Conservation (phyloP, 2,113 vertebrate species). For the Sebastes schlegelii region DNA sequence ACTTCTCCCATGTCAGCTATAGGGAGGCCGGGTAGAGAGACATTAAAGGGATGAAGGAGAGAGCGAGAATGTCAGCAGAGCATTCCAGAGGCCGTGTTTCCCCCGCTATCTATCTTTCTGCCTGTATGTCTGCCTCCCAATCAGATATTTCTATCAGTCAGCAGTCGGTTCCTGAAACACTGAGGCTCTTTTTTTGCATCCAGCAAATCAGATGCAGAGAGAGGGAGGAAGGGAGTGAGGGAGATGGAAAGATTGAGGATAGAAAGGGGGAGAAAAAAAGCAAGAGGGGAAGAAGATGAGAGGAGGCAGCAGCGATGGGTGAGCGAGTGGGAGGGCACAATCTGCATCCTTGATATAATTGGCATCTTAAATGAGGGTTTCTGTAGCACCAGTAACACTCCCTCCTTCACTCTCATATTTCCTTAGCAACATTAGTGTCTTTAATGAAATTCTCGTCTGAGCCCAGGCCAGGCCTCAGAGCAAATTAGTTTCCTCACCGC, state of each 20-base stretch:
- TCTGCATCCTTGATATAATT: slow-evolving; percentile 54
- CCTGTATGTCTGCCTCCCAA: slow-evolving; percentile 49
- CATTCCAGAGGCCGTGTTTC: slow-evolving; percentile 57
- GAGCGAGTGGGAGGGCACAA: slow-evolving; percentile 17
- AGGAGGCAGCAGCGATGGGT: slow-evolving; percentile 19
- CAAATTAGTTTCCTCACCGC: slow-evolving; percentile 41
- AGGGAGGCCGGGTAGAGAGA: slow-evolving; percentile 30
- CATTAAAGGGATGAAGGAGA: slow-evolving; percentile 27
- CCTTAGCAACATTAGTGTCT: slow-evolving; percentile 39
- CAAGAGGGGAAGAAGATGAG: neutral
- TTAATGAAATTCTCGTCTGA: slow-evolving; percentile 57
- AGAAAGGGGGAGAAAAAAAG: slow-evolving; percentile 1
- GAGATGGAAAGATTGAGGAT: slow-evolving; percentile 5
- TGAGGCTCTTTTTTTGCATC: slow-evolving; percentile 37
- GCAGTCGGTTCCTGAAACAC: slow-evolving; percentile 54
- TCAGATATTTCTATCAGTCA: slow-evolving; percentile 71
- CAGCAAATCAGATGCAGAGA: slow-evolving; percentile 52
- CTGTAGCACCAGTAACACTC: slow-evolving; percentile 24
- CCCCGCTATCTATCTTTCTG: slow-evolving; percentile 41
- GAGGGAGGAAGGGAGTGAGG: slow-evolving; percentile 12
- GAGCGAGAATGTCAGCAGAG: slow-evolving; percentile 21
- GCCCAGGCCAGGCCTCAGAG: slow-evolving; percentile 31
- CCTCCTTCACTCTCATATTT: slow-evolving; percentile 51
- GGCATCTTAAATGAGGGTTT: slow-evolving; percentile 59
- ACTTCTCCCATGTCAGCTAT: slow-evolving; percentile 45